These are phyloP conservation scores for Nasonia oneida DNA, from an alignment of 2,888 invertebrate species.

Conservation along the genomic window DNA sequence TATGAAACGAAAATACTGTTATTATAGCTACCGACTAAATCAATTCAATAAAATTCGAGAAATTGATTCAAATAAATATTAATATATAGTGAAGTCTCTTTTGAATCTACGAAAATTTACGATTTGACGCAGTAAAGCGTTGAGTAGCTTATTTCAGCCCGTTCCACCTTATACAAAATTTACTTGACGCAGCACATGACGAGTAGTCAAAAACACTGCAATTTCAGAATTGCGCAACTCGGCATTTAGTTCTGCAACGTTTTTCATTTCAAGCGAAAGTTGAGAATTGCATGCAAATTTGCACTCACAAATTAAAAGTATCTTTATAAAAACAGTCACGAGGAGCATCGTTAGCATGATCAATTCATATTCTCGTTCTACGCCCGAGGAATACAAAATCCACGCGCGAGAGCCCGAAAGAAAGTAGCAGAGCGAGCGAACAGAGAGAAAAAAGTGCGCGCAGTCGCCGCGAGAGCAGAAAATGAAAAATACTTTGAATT, in stretches of 20 bases:
- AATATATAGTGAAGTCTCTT: too few relatives aligned
- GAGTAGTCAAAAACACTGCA: neutral
- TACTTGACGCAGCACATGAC: too few relatives aligned
- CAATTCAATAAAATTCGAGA: too few relatives aligned
- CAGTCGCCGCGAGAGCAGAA: neutral
- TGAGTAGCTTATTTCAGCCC: too few relatives aligned
- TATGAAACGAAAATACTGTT: too few relatives aligned
- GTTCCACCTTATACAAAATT: neutral
- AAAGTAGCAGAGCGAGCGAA: neutral
- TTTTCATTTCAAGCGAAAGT: neutral
- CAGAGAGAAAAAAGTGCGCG: neutral
- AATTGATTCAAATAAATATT: too few relatives aligned
- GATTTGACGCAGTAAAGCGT: too few relatives aligned
- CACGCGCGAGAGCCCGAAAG: neutral
- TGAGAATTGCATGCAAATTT: neutral
- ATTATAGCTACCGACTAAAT: too few relatives aligned
- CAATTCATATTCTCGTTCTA: neutral
- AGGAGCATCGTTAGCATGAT: neutral
- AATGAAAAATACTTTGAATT: constrained; percentile 42
- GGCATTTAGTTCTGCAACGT: neutral
- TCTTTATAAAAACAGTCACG: neutral
- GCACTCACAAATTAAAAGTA: neutral
- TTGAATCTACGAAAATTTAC: too few relatives aligned
- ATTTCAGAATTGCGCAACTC: neutral
- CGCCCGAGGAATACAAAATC: neutral